Conservation (phyloP, 2,888 invertebrate genomes). For the Tetramorium bicarinatum region DNA sequence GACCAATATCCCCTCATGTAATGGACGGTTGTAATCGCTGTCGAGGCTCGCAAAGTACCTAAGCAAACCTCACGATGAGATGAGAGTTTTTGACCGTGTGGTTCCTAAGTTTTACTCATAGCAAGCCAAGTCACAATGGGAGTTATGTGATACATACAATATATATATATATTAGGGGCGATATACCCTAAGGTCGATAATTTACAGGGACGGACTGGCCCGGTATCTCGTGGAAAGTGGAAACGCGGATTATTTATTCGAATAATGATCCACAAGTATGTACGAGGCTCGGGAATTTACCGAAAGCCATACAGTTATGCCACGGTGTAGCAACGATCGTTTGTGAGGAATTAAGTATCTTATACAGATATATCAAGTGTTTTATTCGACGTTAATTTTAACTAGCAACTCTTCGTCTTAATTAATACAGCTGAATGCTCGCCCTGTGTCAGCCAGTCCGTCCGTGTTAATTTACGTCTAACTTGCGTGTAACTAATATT, state of each 20-base stretch:
- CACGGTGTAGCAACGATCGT: not conserved
- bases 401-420: not conserved
- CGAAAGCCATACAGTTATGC: not conserved
- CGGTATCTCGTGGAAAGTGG: conserved; percentile 11
- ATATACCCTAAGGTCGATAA: conserved; percentile 59
- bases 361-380: not conserved
- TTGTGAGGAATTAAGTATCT: conserved; percentile 2
- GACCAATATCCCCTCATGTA: conserved; percentile 82
- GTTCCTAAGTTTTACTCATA: conserved; percentile 74
- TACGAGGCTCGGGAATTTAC: not conserved
- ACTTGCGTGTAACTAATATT: conserved; percentile 45
- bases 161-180: conserved; percentile 50
- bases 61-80: conserved; percentile 68
- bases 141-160: conserved; percentile 67
- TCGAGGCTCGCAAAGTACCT: conserved; percentile 76
- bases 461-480: conserved; percentile 45
- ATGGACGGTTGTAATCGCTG: conserved; percentile 75
- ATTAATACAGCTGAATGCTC: not conserved
- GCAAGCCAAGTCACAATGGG: conserved; percentile 65
- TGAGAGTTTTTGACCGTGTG: conserved; percentile 74
- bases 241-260: conserved; percentile 3
- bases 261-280: not conserved
- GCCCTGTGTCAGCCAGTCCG: conserved; percentile 44
- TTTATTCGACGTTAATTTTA: conserved; percentile 20
- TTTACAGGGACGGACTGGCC: conserved; percentile 52